Evolutionary conservation across 2,888 invertebrate species (phyloP).

Genomic region (Trisateles emortualis): DNA sequence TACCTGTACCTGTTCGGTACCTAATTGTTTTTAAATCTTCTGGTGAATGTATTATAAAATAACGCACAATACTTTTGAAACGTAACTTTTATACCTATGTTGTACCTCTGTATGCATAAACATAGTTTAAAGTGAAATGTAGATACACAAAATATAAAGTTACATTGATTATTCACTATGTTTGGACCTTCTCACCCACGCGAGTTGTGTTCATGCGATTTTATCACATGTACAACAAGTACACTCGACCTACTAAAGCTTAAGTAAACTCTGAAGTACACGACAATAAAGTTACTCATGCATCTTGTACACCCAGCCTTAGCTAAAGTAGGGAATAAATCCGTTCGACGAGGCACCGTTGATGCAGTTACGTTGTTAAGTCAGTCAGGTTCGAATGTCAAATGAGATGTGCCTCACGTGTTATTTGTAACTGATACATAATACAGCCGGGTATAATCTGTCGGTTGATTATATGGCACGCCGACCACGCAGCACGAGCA

Average conservation of each 20-base stretch:
- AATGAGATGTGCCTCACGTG: slow-evolving; percentile 43
- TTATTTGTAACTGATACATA: slow-evolving; percentile 52
- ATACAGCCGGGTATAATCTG: slow-evolving; percentile 41
- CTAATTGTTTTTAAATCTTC: neutral
- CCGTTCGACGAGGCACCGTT: slow-evolving; percentile 15
- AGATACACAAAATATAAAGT: neutral
- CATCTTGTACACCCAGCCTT: slow-evolving; percentile 11
- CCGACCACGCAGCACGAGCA: slow-evolving; percentile 19
- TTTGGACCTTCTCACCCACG: neutral
- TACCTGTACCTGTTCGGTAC: slow-evolving; percentile 14
- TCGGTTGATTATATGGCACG: slow-evolving; percentile 38
- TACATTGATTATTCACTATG: slow-evolving; percentile 3
- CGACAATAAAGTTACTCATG: slow-evolving; percentile 29
- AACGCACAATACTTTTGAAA: too few relatives aligned
- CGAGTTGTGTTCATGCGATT: slow-evolving; percentile 3
- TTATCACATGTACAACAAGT: slow-evolving; percentile 10
- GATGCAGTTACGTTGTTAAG: slow-evolving; percentile 33
- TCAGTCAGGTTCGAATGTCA: slow-evolving; percentile 39
- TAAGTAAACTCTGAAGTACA: slow-evolving; percentile 27
- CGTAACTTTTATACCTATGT: too few relatives aligned
- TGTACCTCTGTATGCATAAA: too few relatives aligned
- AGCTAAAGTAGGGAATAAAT: slow-evolving; percentile 24
- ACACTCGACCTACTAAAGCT: slow-evolving; percentile 26
- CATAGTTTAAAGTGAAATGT: too few relatives aligned
- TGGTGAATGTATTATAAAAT: neutral